These are phyloP conservation scores for Calliopsis andreniformis DNA, from an alignment of 1,140 invertebrate species.

Conservation along the genomic window DNA sequence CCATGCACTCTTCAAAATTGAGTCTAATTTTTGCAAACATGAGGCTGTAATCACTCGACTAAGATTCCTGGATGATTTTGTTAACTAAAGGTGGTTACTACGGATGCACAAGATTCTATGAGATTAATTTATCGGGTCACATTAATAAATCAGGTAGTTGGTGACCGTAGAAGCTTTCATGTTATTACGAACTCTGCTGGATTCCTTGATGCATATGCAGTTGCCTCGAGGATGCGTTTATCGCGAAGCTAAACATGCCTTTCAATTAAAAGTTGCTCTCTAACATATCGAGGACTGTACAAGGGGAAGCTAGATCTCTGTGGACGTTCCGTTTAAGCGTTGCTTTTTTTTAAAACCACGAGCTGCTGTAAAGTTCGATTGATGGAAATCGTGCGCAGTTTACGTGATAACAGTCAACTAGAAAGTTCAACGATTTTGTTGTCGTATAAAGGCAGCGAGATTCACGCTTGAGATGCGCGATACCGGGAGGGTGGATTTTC, in stretches of 20 bases:
- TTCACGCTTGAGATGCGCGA: not conserved
- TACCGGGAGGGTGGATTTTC: not conserved
- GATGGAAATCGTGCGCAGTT: too few relatives aligned
- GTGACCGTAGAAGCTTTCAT: conserved; percentile 1
- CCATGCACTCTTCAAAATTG: not conserved
- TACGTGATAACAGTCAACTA: too few relatives aligned
- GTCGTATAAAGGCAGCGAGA: too few relatives aligned
- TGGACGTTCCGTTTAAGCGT: too few relatives aligned
- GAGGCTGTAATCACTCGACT: too few relatives aligned
- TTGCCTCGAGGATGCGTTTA: too few relatives aligned
- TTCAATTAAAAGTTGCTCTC: conserved; percentile 33
- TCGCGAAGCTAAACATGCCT: conserved; percentile 1
- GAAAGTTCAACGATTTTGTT: too few relatives aligned
- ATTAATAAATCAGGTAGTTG: conserved; percentile 35
- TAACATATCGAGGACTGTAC: not conserved
- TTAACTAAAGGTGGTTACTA: not conserved
- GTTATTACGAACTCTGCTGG: conserved; percentile 33
- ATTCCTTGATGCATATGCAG: too few relatives aligned
- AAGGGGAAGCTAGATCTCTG: too few relatives aligned
- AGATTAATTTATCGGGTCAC: conserved; percentile 20
- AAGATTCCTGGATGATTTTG: not conserved
- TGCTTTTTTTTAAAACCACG: too few relatives aligned
- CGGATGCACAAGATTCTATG: not conserved
- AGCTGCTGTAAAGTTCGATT: too few relatives aligned
- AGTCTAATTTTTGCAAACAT: not conserved